Evolutionary conservation across 2,113 vertebrate genomes (phyloP).

Genomic region (Aspidoscelis tigris): DNA sequence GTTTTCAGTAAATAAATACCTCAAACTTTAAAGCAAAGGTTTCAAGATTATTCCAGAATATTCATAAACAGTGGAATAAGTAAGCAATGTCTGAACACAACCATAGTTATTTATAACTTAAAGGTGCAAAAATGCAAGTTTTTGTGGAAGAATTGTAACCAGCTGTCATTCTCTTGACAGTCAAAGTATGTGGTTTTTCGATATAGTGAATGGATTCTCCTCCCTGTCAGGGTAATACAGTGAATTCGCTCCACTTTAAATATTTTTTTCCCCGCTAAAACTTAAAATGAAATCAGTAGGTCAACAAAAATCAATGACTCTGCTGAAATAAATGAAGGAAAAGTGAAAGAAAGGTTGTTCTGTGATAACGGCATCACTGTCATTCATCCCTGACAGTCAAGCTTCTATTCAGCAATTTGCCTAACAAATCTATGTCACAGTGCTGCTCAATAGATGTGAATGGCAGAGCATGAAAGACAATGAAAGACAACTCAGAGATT

Average conservation of each 20-base stretch:
- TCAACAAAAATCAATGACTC: not conserved
- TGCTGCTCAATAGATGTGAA: not conserved
- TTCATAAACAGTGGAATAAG: no score
- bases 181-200: not conserved
- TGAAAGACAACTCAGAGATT: slow-evolving; percentile 20
- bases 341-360: not conserved
- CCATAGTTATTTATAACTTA: slow-evolving; percentile 36
- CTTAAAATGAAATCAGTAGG: not conserved
- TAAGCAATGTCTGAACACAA: not conserved
- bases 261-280: not conserved
- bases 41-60: no score
- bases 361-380: not conserved
- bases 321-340: not conserved
- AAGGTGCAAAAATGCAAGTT: not conserved
- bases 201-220: not conserved
- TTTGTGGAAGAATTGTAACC: slow-evolving; percentile 11
- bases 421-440: not conserved
- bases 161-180: slow-evolving; percentile 11
- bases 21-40: no score
- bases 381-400: not conserved
- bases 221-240: not conserved
- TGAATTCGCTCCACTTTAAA: not conserved
- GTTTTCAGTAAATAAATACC: no score
- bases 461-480: slow-evolving; percentile 17
- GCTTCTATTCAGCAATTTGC: not conserved